Percentiles rank a stretch among this genome's conserved stretches.
Evolutionary conservation across 2,113 vertebrate genomes (phyloP).

Genomic region (Ahaetulla prasina): DNA sequence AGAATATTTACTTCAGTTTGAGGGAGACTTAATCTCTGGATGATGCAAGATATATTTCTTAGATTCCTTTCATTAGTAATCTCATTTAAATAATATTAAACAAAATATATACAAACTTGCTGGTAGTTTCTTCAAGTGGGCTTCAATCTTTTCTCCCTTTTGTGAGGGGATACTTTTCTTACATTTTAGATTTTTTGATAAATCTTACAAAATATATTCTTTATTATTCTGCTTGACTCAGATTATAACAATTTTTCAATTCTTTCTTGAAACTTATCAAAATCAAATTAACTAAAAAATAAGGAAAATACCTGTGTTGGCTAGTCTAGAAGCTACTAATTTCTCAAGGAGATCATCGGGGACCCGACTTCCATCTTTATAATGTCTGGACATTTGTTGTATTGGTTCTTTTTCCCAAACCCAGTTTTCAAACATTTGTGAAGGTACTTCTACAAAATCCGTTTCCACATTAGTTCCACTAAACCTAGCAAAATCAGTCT

Average conservation of each 20-base stretch:
- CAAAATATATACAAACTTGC: not conserved
- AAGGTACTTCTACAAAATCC: constrained; percentile 94
- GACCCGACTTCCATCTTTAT: constrained; percentile 80
- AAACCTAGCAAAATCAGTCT: constrained; percentile 90
- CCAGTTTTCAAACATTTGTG: constrained; percentile 97
- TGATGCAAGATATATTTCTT: not conserved
- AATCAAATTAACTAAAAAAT: not conserved
- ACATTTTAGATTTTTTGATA: not conserved
- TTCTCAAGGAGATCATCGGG: constrained; percentile 80
- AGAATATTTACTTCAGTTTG: not conserved
- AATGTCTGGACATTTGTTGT: constrained; percentile 86
- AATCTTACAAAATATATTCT: not conserved
- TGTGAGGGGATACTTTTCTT: not conserved
- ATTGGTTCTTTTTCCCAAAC: constrained; percentile 91
- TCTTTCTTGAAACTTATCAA: not conserved
- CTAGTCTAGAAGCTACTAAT: constrained; percentile 85
- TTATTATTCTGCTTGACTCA: not conserved
- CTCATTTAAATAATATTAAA: not conserved
- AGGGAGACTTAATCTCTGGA: not conserved
- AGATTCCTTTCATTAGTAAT: not conserved
- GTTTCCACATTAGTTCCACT: constrained; percentile 92
- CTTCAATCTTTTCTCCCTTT: not conserved
- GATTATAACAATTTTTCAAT: not conserved
- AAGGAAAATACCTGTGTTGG: constrained; percentile 83
- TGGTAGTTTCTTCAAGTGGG: not conserved